These are phyloP conservation scores for Chelonia mydas DNA, from an alignment of 2,797 vertebrate genomes.

Conservation along the genomic window DNA sequence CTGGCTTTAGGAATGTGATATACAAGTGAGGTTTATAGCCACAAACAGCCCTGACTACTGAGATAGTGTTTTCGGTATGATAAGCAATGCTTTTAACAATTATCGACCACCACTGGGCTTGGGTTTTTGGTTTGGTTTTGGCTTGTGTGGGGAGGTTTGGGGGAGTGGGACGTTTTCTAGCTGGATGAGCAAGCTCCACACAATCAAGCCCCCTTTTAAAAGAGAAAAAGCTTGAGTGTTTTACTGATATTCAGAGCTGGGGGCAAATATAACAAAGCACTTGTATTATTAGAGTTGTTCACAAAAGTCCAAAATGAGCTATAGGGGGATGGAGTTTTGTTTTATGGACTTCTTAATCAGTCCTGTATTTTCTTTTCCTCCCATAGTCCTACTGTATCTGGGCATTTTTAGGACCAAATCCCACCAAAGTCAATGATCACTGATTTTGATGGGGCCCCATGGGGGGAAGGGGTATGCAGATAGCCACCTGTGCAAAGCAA, in stretches of 20 bases:
- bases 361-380: background rate
- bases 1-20: conserved; percentile 32
- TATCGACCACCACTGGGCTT: no score
- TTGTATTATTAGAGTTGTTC: background rate
- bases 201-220: background rate
- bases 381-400: background rate
- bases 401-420: background rate
- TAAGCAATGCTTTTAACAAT: background rate
- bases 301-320: background rate
- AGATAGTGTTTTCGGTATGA: background rate
- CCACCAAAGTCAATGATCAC: background rate
- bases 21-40: conserved; percentile 34
- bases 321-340: background rate
- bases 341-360: background rate
- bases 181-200: background rate
- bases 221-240: background rate
- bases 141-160: background rate
- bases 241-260: background rate
- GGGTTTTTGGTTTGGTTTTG: background rate
- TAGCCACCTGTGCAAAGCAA: background rate
- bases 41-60: conserved; percentile 38
- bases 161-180: background rate
- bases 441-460: background rate
- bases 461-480: no score
- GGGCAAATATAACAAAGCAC: background rate